Evolutionary conservation across 2,888 invertebrate genomes (phyloP).

Genomic region (Sipunculus nudus): DNA sequence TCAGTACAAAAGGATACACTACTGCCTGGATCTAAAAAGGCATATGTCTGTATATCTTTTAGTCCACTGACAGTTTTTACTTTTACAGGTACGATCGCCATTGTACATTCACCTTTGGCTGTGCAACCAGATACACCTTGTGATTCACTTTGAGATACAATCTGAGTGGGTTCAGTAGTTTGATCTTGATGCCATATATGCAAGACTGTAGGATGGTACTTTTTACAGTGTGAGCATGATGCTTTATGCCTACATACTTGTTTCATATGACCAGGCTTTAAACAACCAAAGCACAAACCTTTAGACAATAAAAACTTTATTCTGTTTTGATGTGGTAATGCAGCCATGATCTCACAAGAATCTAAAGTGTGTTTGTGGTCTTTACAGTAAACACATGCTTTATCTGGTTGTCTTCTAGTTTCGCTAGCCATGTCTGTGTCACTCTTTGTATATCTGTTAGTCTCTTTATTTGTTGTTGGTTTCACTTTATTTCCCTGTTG

Average conservation of each 20-base stretch:
- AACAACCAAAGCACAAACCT: constrained; percentile 8
- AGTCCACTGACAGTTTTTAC: not conserved
- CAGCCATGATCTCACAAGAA: not conserved
- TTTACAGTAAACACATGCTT: not conserved
- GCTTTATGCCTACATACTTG: too few species aligned
- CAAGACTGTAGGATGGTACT: constrained; percentile 12
- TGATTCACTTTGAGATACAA: not conserved
- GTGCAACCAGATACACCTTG: too few species aligned
- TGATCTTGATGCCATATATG: too few species aligned
- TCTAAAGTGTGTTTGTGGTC: not conserved
- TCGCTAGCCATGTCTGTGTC: too few species aligned
- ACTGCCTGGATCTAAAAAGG: not conserved
- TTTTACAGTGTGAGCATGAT: not conserved
- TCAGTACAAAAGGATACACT: not conserved
- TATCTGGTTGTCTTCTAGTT: too few species aligned
- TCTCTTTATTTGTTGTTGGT: too few species aligned
- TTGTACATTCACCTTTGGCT: constrained; percentile 6
- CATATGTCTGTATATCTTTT: not conserved
- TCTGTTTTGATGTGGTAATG: not conserved
- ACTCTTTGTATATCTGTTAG: too few species aligned
- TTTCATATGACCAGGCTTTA: not conserved
- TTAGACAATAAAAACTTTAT: constrained; percentile 3
- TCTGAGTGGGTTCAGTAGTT: too few species aligned
- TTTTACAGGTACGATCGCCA: not conserved
- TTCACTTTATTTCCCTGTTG: too few species aligned